Percentiles rank a stretch among this genome's conserved stretches.
phyloP scores from a whole-genome alignment of 1,140 invertebrate species.

The Scaptomyza graminum region DNA sequence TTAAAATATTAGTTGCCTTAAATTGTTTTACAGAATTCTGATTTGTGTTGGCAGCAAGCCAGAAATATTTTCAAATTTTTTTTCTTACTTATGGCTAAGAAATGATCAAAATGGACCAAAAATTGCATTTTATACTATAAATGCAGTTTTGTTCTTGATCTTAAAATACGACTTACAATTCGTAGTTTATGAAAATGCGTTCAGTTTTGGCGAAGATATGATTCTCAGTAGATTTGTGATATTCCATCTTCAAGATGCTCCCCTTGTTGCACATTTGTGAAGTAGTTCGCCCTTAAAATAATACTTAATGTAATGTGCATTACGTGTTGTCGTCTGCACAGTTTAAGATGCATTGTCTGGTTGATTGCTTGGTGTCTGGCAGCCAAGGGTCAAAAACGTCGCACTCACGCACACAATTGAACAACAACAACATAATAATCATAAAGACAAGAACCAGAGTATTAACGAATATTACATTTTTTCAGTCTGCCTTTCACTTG shows the following conservation, averaged over 20 bases:
- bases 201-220: background rate
- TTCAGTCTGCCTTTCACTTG: conserved; percentile 37
- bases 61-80: too few species aligned
- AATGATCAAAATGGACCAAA: too few species aligned
- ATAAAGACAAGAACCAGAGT: conserved; percentile 17
- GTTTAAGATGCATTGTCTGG: background rate
- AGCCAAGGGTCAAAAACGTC: conserved; percentile 39
- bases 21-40: too few species aligned
- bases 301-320: conserved; percentile 8
- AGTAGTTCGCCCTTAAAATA: background rate
- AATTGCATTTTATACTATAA: too few species aligned
- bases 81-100: too few species aligned
- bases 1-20: background rate
- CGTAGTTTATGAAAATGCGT: too few species aligned
- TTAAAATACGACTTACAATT: too few species aligned
- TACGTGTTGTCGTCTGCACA: conserved; percentile 11
- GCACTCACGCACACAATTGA: conserved; percentile 37
- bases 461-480: conserved; percentile 2
- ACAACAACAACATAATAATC: conserved; percentile 32
- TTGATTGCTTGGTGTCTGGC: conserved; percentile 25
- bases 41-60: too few species aligned
- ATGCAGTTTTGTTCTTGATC: too few species aligned
- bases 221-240: background rate
- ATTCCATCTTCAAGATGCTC: background rate
- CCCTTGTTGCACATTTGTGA: background rate